Evolutionary conservation across 1,140 invertebrate species (phyloP).

Genomic region (Protaetia brevitarsis): DNA sequence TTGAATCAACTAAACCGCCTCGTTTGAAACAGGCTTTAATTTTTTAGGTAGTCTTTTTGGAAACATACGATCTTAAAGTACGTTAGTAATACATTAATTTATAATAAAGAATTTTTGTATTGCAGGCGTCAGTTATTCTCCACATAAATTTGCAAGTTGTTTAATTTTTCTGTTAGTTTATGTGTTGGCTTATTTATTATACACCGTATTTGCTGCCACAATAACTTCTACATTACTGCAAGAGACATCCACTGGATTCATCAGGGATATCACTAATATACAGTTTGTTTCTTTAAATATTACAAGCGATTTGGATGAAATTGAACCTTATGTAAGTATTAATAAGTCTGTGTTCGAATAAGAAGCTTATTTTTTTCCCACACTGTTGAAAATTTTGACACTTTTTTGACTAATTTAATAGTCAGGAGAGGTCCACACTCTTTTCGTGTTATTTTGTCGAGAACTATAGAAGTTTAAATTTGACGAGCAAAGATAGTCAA

Average conservation of each 20-base stretch:
- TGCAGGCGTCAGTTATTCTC: slow-evolving; percentile 32
- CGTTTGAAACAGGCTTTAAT: too few species aligned
- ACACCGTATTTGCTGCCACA: slow-evolving; percentile 41
- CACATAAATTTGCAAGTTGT: slow-evolving; percentile 36
- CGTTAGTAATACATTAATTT: background rate
- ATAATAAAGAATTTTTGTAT: background rate
- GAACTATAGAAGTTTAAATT: too few species aligned
- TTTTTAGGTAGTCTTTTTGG: too few species aligned
- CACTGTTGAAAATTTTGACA: background rate
- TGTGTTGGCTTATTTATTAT: slow-evolving; percentile 39
- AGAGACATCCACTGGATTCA: slow-evolving; percentile 10
- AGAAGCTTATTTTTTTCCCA: too few species aligned
- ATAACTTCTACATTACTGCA: slow-evolving; percentile 41
- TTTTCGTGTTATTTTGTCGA: too few species aligned
- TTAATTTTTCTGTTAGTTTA: slow-evolving; percentile 40
- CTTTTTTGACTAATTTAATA: slow-evolving; percentile 11
- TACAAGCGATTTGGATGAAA: slow-evolving; percentile 5
- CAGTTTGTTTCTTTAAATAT: slow-evolving; percentile 10
- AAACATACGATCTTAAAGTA: too few species aligned
- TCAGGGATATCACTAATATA: slow-evolving; percentile 19
- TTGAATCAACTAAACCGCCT: too few species aligned
- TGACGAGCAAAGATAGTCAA: too few species aligned
- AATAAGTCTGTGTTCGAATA: background rate
- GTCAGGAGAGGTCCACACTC: too few species aligned
- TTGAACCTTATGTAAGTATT: slow-evolving; percentile 14